Base-by-base conservation (phyloP, 2,113 vertebrate genomes). In the Calyptommatus sinebrachiatus region DNA sequence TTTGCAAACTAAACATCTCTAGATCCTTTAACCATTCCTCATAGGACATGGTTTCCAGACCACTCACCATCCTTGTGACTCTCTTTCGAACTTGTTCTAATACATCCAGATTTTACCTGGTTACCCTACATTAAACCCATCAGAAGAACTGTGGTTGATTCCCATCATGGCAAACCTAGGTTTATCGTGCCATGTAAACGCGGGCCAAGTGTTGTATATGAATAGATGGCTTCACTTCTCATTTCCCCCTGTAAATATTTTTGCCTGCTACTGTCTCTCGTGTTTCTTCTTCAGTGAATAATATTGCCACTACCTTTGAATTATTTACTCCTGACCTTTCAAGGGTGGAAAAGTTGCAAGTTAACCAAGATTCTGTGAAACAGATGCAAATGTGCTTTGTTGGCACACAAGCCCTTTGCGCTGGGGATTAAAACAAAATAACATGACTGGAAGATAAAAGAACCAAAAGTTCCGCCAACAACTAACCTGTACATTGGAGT, bases 321-420 rank as follows among this genome's bases (percentile, higher is more conserved):
- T 90, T 90, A 90, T 91, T 92, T 81, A 91, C 18, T 21, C 29
- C 45, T 83, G 86, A 90, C 89, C 90, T 92, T 90, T 80, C 79
- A 83, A 88, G 88, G 53, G 66, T 29, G 22, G 66, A 31, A 29
- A 31, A 45, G 87, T 70, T 71, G 12, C 0, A 69, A 68, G 63
- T 78, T 89, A 84, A 86, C 85, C 83, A 86, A 82, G 83, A 84
- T 60, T 79, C 82, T 84, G 84, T 88, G 62, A 77, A 8, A 83
- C 69, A 53, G 84, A 84, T 76, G 72, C 85, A 89, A 86, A 86
- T 87, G 88, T 60, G 63, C 73, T 41, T 53, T n/a, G 0, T 65
- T 65, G 84, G 88, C 73, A 86, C 67, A 53, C 0, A 0, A 35
- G 70, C 76, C 78, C 81, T 78, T 84, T 86, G 41, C 57, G 63